A percentile compares a stretch with the other conserved stretches of the same genome.
These are phyloP conservation scores for Calephelis nemesis DNA, from an alignment of 1,140 invertebrate species.

Conservation along the genomic window DNA sequence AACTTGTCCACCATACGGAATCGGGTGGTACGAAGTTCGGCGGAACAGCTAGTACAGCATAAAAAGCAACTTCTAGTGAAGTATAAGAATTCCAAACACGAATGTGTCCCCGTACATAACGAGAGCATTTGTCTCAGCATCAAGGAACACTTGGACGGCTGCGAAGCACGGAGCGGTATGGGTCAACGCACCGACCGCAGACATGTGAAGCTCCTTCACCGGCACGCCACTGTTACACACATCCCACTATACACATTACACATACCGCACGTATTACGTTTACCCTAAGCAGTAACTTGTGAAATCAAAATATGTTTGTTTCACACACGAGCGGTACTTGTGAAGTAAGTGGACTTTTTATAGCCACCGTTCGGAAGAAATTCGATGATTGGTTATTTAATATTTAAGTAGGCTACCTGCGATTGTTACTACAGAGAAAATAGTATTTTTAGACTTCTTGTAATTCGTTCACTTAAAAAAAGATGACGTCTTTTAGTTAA, in stretches of 20 bases:
- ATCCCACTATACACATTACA: background rate
- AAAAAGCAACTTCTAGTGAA: too few relatives aligned
- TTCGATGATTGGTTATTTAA: conserved; percentile 27
- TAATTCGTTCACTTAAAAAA: too few relatives aligned
- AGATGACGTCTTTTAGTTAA: too few relatives aligned
- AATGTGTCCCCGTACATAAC: conserved; percentile 29
- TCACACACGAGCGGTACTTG: background rate
- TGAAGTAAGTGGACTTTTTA: background rate
- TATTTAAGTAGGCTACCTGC: too few relatives aligned
- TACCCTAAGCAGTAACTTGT: conserved; percentile 3
- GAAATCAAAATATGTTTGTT: background rate
- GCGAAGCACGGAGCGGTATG: conserved; percentile 38
- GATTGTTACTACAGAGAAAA: too few relatives aligned
- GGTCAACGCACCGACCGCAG: conserved; percentile 53
- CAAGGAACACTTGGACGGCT: conserved; percentile 25
- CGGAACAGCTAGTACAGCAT: too few relatives aligned
- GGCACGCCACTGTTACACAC: conserved; percentile 31
- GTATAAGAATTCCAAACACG: too few relatives aligned
- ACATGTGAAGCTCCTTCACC: conserved; percentile 50
- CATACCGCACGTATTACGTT: background rate
- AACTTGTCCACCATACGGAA: too few relatives aligned
- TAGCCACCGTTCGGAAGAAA: conserved; percentile 17
- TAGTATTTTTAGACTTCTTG: too few relatives aligned
- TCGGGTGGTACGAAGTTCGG: too few relatives aligned
- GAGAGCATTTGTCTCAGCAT: conserved; percentile 22